These are phyloP conservation scores for Salvator merianae DNA, from an alignment of 2,113 vertebrate species.

Conservation along the genomic window DNA sequence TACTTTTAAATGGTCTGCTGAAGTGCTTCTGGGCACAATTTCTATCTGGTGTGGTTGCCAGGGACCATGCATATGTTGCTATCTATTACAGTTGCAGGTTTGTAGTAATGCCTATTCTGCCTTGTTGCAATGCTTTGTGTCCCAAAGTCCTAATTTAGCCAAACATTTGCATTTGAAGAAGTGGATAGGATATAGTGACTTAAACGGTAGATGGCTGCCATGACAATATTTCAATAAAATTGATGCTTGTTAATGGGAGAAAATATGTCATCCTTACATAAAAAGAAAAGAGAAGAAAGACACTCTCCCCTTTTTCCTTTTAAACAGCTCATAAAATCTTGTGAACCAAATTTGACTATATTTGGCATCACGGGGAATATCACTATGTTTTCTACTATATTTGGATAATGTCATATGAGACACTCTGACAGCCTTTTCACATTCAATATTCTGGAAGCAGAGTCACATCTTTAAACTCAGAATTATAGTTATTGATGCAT, in stretches of 20 bases:
- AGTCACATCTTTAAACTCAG: conserved; percentile 56
- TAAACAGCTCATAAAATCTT: conserved; percentile 9
- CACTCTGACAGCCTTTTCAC: conserved; percentile 23
- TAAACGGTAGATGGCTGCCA: conserved; percentile 70
- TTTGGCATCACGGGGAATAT: conserved; percentile 40
- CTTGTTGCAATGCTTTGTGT: conserved; percentile 58
- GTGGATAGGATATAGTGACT: conserved; percentile 62
- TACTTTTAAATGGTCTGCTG: too few species aligned
- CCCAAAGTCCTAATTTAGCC: conserved; percentile 72
- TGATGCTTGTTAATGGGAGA: too few species aligned
- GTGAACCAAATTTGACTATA: conserved; percentile 22
- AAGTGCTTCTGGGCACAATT: too few species aligned
- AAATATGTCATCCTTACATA: not conserved
- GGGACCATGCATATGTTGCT: too few species aligned
- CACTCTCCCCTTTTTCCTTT: not conserved
- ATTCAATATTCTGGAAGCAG: conserved; percentile 45
- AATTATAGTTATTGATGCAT: conserved; percentile 56
- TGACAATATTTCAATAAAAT: not conserved
- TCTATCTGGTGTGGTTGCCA: too few species aligned
- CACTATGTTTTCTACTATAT: conserved; percentile 33
- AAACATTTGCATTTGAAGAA: conserved; percentile 77
- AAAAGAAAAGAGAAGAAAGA: not conserved
- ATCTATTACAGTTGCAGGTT: not conserved
- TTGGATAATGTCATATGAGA: conserved; percentile 23
- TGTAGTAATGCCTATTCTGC: not conserved